Evolutionary conservation across 1,140 invertebrate species (phyloP), one percentile per base, ranked within the genome.

Genomic region (Pogonognathellus flavescens): DNA sequence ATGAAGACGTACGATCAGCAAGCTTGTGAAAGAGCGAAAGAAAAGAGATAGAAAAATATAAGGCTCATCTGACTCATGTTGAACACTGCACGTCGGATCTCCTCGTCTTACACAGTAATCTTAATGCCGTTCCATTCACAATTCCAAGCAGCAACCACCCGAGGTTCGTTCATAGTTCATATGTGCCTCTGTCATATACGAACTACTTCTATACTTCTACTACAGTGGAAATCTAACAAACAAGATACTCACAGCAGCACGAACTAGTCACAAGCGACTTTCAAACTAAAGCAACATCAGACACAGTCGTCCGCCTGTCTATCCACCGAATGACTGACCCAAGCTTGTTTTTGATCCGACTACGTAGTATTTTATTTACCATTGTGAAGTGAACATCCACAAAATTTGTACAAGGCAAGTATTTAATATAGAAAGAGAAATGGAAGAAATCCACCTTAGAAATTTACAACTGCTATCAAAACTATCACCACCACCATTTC

Each of bases 1-100:
- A 84, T 84, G 50, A 84, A 72, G 83, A 84, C 66, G 83, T 72
- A 84, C 50, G 57, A 59, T 82, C 70, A 52, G 72, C 52, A 55
- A 25, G 52, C 72, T 76, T 22, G 52, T 55, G 66, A 57, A 81
- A 57, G 55, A 81, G 80, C 70, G 20, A 41, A 18, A 50, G 50
- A 57, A 18, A 81, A 55, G 80, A 81, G 80, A 53, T 20, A 81
- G 80, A 81, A 81, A 80, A 55, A 57, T 57, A 81, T 18, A 81
- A 55, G 80, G 80, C 53, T 81, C 53, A 55, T 81, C 80, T 81
- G 80, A 81, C 53, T 59, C 50, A 57, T 81, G 50, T 53, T 55
- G 18, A 53, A 20, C 31, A 41, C 6, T 41, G 31, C 31, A 41
- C 80, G 80, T 81, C 80, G 53, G 80, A 55, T 53, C 50, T 81